Evolutionary conservation across 1,140 invertebrate genomes (phyloP), one percentile per base, ranked within the genome.

Genomic region (Cherax destructor): DNA sequence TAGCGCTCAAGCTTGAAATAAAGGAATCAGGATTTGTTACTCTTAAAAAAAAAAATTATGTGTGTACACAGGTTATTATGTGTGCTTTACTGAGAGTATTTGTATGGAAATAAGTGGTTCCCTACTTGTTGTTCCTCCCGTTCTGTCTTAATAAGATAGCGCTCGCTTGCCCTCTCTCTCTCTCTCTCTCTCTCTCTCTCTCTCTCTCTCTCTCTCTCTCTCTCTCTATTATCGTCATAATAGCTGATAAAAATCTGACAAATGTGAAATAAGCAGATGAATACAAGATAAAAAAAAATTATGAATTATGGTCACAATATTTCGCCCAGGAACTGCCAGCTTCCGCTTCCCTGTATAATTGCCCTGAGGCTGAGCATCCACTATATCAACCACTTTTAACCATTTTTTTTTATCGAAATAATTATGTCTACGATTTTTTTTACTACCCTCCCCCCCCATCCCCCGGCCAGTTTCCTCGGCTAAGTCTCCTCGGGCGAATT

Each of bases 161-260:
- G 30, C 0, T 41, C 30, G 30, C 30, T 6, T 18, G 11, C 47
- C 16, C 41, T 50, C 78, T 79, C 78, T 79, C 78, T 79, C 41
- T 79, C 78, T 79, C 49, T 79, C 78, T 79, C 78, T 50, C 78
- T 81, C 50, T 80, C 50, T 56, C 79, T 80, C 79, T 56, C 50
- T 80, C 79, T 80, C 79, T 56, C 79, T n/a, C 79, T 56, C 50
- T n/a, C 79, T n/a, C 49, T 56, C 79, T n/a, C 79, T 56, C 47
- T 80, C 79, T 80, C 49, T 80, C 79, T 50, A 4, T 80, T 9
- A 16, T 21, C 0, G 7, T 56, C 1, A 81, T n/a, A 4, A 74
- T 10, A 24, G 18, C 69, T 30, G 69, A 30, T 74, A 30, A 30
- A 21, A 74, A 74, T 74, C 69, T 30, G 69, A 74, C n/a, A 30